phyloP scores from a whole-genome alignment of 2,888 invertebrate species.

The Bimastos eiseni region DNA sequence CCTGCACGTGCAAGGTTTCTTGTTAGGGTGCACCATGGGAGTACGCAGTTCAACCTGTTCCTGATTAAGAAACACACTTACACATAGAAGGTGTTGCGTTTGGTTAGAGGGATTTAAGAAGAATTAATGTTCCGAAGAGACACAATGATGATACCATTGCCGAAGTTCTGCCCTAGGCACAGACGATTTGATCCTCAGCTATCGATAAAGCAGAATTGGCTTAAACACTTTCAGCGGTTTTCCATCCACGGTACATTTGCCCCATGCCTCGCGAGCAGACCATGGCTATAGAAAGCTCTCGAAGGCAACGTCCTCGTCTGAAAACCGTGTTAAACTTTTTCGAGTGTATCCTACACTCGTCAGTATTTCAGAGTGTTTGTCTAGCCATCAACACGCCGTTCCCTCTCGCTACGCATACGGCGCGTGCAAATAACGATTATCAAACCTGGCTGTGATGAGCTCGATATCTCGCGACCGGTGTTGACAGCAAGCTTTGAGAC shows the following conservation, averaged over 20 bases:
- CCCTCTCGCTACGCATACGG: not conserved
- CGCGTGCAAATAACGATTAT: not conserved
- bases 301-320: not conserved
- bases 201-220: not conserved
- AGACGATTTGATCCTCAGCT: not conserved
- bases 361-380: not conserved
- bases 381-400: not conserved
- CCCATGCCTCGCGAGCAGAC: too few species aligned
- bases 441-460: not conserved
- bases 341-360: not conserved
- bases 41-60: too few species aligned
- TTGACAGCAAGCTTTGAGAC: not conserved
- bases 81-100: not conserved
- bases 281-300: not conserved
- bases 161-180: too few species aligned
- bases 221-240: not conserved
- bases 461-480: not conserved
- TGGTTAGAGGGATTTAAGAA: not conserved
- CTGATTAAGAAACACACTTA: not conserved
- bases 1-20: too few species aligned
- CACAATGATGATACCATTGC: too few species aligned
- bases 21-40: too few species aligned
- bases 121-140: not conserved
- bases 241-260: not conserved
- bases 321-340: not conserved